Base-by-base conservation (phyloP, 1,140 invertebrate genomes). In the Pantala flavescens region DNA sequence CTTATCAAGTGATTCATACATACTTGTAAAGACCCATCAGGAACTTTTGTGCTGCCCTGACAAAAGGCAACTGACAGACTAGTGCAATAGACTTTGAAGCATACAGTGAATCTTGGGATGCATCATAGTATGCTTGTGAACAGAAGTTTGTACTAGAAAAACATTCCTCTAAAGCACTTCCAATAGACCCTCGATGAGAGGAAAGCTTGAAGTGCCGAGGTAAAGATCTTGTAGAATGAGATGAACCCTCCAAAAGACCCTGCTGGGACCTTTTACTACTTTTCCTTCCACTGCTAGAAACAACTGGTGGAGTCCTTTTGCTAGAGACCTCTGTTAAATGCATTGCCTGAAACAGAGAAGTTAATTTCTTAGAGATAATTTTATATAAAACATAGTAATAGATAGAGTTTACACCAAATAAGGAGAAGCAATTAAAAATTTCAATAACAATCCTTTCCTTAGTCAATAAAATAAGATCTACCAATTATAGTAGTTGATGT, bases 11-110 rank as follows among this genome's bases (percentile, higher is more conserved):
- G 9, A 36, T 36, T 36, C 28, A 36, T 36, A 36, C 85, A 85
- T 82, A 93, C 90, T 90, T 91, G 82, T 95, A 94, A 76, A 96
- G 85, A 86, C 93, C 93, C 79, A 89, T 88, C 78, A 98, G 88
- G 85, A 98, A 95, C 80, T 90, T 88, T 80, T 91, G 88, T 71
- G 92, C 89, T 75, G 94, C 91, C 80, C 90, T 88, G 43, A 98
- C 91, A 85, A 95, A 95, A 43, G 96, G 93, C 77, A 94, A 87
- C 81, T 94, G 93, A 81, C 93, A 93, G 75, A 98, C 91, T 43
- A 98, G 87, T 75, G 91, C 91, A 81, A 99, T 95, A 84, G 92
- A 94, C 88, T 98, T 99, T 77, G 93, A 93, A 78, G 97, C 96
- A 86, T 91, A 94, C 76, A 98, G 86, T 83, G 92, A 93, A 84